Evolutionary conservation across 2,888 invertebrate species (phyloP).

Genomic region (Athalia circularis): DNA sequence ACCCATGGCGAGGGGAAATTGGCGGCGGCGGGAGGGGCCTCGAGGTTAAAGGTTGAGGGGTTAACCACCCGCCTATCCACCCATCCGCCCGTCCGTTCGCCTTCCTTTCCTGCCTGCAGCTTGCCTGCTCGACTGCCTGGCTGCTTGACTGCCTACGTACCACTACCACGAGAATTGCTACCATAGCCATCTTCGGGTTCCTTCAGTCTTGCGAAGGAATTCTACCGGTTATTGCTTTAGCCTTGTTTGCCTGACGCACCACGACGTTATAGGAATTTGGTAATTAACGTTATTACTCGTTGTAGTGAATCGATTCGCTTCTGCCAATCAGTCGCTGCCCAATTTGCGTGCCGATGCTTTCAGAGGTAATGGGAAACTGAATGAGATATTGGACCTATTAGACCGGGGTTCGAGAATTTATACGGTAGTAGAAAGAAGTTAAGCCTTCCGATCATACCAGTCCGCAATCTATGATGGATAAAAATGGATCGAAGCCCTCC

Average conservation of each 20-base stretch:
- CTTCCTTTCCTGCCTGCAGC: not conserved
- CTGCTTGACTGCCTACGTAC: constrained; percentile 35
- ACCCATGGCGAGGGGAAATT: constrained; percentile 20
- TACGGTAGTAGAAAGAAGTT: not conserved
- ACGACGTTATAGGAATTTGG: constrained; percentile 55
- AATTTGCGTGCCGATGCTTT: constrained; percentile 42
- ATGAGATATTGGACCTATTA: constrained; percentile 46
- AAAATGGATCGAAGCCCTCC: not conserved
- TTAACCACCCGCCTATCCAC: constrained; percentile 43
- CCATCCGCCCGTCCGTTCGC: constrained; percentile 18
- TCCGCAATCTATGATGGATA: constrained; percentile 3
- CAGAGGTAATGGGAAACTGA: constrained; percentile 44
- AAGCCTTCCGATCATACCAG: not conserved
- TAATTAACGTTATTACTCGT: constrained; percentile 53
- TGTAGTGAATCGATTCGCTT: constrained; percentile 44
- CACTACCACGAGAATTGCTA: constrained; percentile 7
- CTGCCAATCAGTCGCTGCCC: constrained; percentile 45
- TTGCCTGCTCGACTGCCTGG: constrained; percentile 16
- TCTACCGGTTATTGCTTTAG: constrained; percentile 45
- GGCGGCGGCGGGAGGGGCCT: constrained; percentile 26
- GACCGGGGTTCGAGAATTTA: constrained; percentile 10
- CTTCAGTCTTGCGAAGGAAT: constrained; percentile 43
- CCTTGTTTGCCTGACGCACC: constrained; percentile 49
- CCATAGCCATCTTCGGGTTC: constrained; percentile 38
- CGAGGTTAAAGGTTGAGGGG: constrained; percentile 44